Evolutionary conservation across 1,140 invertebrate genomes (phyloP), one percentile per base, ranked within the genome.

Genomic region (Rhopalosiphum maidis): DNA sequence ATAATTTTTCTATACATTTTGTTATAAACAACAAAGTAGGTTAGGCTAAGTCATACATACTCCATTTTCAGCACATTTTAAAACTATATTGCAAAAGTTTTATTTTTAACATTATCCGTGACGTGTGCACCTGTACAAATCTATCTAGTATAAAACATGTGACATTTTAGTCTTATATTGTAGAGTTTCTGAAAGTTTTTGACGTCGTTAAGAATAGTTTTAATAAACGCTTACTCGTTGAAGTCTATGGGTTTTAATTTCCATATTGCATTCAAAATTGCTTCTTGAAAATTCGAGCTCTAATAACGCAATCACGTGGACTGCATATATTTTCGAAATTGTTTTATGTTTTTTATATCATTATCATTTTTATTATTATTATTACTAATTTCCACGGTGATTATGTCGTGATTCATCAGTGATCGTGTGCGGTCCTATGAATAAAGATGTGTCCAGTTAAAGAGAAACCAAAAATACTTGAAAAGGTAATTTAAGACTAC

Each of bases 181-280:
- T 93, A 86, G 60, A 93, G 35, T 93, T 93, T 86, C 37, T 30
- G 35, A 83, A 93, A 93, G 91, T 93, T 93, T 86, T 85, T 30
- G 51, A 41, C 25, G 51, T 93, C 91, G 77, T 86, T 86, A 93
- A 83, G 48, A 93, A 77, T 77, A 93, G 91, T 93, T 93, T 93
- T 93, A 93, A 93, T 93, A 93, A 93, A 93, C 82, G 91, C 43
- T 93, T 93, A 51, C 48, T 54, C 77, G 77, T 93, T 54, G 86
- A 93, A 93, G 91, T 93, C 91, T 83, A 86, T 48, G 35, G 91
- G 48, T 93, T 85, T 93, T 82, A 93, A 93, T 93, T 86, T 86
- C 91, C 48, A 93, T 93, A 86, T 85, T 68, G 54, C 37, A 41
- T 90, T 90, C 37, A 41, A 68, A 90, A 90, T 90, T 90, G 55